phyloP scores from a whole-genome alignment of 2,888 invertebrate species.

The Pseudococcus viburni region DNA sequence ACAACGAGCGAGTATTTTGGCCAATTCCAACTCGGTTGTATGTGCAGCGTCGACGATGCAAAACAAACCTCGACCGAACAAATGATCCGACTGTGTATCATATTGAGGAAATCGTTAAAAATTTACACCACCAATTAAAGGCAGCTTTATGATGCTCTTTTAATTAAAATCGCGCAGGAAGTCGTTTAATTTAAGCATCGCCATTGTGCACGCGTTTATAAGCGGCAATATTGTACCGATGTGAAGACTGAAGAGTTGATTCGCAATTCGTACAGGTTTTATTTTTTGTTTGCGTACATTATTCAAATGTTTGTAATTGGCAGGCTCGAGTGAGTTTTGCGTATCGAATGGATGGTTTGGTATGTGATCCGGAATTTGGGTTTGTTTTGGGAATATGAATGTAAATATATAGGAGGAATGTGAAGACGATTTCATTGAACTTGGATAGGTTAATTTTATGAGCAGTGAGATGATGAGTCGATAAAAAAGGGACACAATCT shows the following conservation, averaged over 20 bases:
- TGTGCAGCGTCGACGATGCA: neutral
- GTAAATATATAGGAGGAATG: too few relatives aligned
- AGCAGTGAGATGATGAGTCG: too few relatives aligned
- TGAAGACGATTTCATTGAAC: too few relatives aligned
- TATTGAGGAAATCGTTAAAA: conserved; percentile 46
- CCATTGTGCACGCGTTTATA: neutral
- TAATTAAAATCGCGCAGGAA: conserved; percentile 47
- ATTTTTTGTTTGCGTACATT: neutral
- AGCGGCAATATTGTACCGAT: neutral
- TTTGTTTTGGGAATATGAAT: too few relatives aligned
- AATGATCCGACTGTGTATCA: neutral
- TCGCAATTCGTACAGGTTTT: neutral
- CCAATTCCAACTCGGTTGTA: neutral
- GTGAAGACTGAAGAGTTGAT: neutral
- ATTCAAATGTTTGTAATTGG: too few relatives aligned
- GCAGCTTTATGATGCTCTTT: neutral
- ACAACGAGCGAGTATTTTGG: neutral
- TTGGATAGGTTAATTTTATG: too few relatives aligned
- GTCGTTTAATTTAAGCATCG: conserved; percentile 25
- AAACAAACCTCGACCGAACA: neutral
- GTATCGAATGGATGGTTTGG: too few relatives aligned
- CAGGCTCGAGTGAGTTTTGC: too few relatives aligned
- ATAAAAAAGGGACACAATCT: too few relatives aligned
- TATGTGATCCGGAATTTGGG: too few relatives aligned
- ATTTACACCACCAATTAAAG: conserved; percentile 11